phyloP scores from a whole-genome alignment of 2,888 invertebrate species.

The Corbicula japonica region DNA sequence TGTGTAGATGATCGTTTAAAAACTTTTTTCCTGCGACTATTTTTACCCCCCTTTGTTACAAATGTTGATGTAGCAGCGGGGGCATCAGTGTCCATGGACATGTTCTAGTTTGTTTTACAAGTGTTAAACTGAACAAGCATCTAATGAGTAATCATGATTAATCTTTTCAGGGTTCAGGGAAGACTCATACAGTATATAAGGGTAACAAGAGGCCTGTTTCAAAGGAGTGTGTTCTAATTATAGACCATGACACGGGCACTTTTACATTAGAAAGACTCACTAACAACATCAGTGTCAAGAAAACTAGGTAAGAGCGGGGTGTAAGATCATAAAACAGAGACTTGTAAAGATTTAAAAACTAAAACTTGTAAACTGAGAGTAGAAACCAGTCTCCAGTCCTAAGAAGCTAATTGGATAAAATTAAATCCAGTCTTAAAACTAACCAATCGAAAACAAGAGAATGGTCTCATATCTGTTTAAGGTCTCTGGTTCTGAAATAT shows the following conservation, averaged over 20 bases:
- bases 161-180: constrained; percentile 91
- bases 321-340: neutral
- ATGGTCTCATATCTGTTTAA: too few relatives aligned
- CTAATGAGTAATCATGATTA: too few relatives aligned
- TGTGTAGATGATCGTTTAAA: too few relatives aligned
- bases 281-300: constrained; percentile 91
- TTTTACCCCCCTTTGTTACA: too few relatives aligned
- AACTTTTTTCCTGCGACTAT: too few relatives aligned
- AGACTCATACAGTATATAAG: constrained; percentile 96
- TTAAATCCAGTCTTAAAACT: neutral
- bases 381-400: neutral
- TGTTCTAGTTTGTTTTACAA: neutral
- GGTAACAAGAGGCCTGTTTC: constrained; percentile 96
- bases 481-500: too few relatives aligned
- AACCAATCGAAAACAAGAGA: too few relatives aligned
- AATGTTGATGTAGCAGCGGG: too few relatives aligned
- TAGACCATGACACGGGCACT: constrained; percentile 96
- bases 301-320: constrained; percentile 79
- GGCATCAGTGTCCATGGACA: too few relatives aligned
- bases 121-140: neutral
- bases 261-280: constrained; percentile 96
- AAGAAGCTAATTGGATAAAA: neutral
- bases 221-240: constrained; percentile 98
- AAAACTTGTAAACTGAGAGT: neutral
- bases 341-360: neutral